A percentile compares a stretch with the other conserved stretches of the same genome.
phyloP scores from a whole-genome alignment of 2,797 vertebrate species.

The Poecilia velifera region DNA sequence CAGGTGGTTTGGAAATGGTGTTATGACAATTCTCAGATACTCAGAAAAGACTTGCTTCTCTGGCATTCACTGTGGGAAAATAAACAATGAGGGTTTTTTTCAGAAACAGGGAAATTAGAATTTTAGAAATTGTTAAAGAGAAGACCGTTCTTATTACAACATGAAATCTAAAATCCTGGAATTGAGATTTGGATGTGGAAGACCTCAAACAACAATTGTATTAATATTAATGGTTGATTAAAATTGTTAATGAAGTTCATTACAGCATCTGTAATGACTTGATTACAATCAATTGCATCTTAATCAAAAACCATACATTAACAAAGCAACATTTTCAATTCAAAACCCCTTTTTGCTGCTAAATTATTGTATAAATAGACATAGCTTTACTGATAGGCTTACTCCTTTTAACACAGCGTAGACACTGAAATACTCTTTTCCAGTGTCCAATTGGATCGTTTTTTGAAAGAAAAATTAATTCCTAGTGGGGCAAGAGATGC shows the following conservation, averaged over 20 bases:
- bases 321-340: not conserved
- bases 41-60: not conserved
- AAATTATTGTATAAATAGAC: not conserved
- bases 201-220: not conserved
- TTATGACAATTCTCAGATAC: not conserved
- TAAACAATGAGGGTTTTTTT: not conserved
- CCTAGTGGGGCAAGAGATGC: not conserved
- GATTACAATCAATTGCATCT: not conserved
- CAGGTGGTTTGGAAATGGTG: not conserved
- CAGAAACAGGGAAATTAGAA: not conserved
- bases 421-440: not conserved
- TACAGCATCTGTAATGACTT: not conserved
- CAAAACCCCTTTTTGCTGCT: not conserved
- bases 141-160: not conserved
- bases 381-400: not conserved
- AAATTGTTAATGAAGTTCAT: not conserved
- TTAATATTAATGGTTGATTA: too few relatives aligned
- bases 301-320: not conserved
- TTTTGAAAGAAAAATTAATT: not conserved
- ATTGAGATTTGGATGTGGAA: not conserved
- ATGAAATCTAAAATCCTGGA: not conserved
- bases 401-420: not conserved
- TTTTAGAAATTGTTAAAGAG: not conserved
- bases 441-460: not conserved
- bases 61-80: not conserved